Conservation (phyloP, 1,140 invertebrate species). For the Pseudomyrmex concolor region DNA sequence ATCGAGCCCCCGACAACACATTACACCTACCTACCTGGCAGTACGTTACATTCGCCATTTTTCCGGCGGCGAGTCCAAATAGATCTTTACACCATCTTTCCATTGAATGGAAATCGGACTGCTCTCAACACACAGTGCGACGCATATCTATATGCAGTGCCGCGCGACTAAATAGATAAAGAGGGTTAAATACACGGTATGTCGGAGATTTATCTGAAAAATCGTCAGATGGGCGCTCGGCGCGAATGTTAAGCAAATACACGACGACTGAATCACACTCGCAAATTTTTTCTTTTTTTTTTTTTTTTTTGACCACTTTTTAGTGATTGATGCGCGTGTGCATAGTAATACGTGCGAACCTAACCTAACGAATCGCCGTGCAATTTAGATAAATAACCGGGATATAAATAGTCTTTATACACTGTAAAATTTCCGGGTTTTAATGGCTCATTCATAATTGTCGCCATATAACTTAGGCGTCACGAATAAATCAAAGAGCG, state of each 20-base stretch:
- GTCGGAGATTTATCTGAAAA: constrained; percentile 51
- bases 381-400: constrained; percentile 80
- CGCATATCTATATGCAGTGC: neutral
- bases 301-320: too few species aligned
- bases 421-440: constrained; percentile 57
- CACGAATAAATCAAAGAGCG: constrained; percentile 55
- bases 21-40: constrained; percentile 48
- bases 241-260: constrained; percentile 26
- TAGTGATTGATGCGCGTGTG: neutral
- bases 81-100: constrained; percentile 72
- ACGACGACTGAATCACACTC: constrained; percentile 23
- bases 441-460: constrained; percentile 66
- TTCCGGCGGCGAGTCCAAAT: constrained; percentile 46
- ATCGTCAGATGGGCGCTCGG: constrained; percentile 30
- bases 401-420: constrained; percentile 47
- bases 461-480: constrained; percentile 60
- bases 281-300: neutral
- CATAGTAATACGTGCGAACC: constrained; percentile 52
- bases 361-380: constrained; percentile 55
- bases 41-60: constrained; percentile 59
- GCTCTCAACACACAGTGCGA: constrained; percentile 51
- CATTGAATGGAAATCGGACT: constrained; percentile 72
- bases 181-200: constrained; percentile 44
- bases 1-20: constrained; percentile 62
- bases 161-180: constrained; percentile 43